Base-by-base conservation (phyloP, 2,797 vertebrate genomes). In the Okamejei kenojei region DNA sequence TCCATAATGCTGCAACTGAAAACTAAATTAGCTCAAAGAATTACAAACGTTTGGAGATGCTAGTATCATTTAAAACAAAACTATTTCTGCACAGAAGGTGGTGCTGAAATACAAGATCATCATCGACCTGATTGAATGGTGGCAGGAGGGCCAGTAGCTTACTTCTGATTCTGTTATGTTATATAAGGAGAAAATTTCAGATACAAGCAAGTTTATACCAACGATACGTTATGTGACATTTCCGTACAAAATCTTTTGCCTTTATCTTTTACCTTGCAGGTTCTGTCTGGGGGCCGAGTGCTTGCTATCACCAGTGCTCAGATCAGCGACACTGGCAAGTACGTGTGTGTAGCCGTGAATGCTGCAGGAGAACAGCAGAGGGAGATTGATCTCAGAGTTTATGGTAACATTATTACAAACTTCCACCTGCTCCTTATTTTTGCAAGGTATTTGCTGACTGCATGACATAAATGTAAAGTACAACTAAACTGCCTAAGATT, bases 271-370 rank as follows among this genome's bases (percentile, higher is more conserved):
- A n/a, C 26, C 0, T 63, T 93, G 26, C 93, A 99, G 99, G 96
- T 99, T 94, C 95, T 98, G 93, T 98, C 97, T 0, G 97, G 97
- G 21, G 98, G 98, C 84, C 96, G 97, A 93, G 96, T 97, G 79
- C 95, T 99, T 94, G 96, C 97, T 1, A 93, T 99, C 94, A 96
- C 94, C 63, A 99, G 97, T 0, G 96, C 97, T 9, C 98, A 98
- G 94, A 97, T 99, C 91, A 97, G 97, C 86, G 99, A 99, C 93
- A 96, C 97, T 0, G 99, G 98, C 86, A 97, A 94, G 68, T 99
- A 97, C 94, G 98, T 97, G 7, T 99, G 99, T 88, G 98, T 99
- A 94, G 99, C 99, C 0, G 96, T 99, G 93, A 99, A 99, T 0
- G 98, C 98, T 13, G 99, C 98, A 0, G 99, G 99, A 23, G 99